Base-by-base conservation (phyloP, 2,113 vertebrate genomes). In the Cynocephalus volans region DNA sequence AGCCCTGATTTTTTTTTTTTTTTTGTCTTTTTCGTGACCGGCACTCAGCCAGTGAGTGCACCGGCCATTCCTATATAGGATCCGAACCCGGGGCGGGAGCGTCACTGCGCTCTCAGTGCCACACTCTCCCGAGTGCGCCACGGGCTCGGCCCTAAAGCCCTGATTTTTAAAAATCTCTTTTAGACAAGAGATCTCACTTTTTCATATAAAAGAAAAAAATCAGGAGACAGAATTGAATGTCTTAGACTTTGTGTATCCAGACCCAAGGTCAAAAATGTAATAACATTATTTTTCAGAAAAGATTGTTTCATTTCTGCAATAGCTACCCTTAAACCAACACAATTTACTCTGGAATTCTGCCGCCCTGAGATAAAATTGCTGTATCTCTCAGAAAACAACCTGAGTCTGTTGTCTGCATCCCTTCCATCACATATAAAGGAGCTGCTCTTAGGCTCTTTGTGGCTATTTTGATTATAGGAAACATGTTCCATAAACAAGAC, bases 271-370 rank as follows among this genome's bases (percentile, higher is more conserved):
- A 52, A 92, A 84, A 58, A 48, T 50, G n/a, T 18, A 76, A 81
- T 6, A 41, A 31, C 17, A 11, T 70, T 36, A 64, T 56, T 76
- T 92, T 82, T n/a, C 26, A 65, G 75, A 17, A 88, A 65, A 65
- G 79, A 65, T 4, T 58, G 28, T 54, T 92, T 72, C 79, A 70
- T 82, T 89, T 85, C 96, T 60, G 26, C 26, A 60, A 14, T 65
- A 23, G 28, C 31, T 33, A 13, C 31, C 48, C 45, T 70, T 6
- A 52, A 26, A 41, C 24, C 33, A 15, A n/a, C 11, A 10, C 19
- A 2, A 58, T 36, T 41, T 17, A 19, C 33, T 21, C 60, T 52
- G 9, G 33, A 86, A 45, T 18, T 62, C 70, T 52, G n/a, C 36
- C 62, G 60, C n/a, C 4, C 41, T 41, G 10, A 19, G 18, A 17